Conservation (phyloP, 2,888 invertebrate species). For the Allygus modestus region DNA sequence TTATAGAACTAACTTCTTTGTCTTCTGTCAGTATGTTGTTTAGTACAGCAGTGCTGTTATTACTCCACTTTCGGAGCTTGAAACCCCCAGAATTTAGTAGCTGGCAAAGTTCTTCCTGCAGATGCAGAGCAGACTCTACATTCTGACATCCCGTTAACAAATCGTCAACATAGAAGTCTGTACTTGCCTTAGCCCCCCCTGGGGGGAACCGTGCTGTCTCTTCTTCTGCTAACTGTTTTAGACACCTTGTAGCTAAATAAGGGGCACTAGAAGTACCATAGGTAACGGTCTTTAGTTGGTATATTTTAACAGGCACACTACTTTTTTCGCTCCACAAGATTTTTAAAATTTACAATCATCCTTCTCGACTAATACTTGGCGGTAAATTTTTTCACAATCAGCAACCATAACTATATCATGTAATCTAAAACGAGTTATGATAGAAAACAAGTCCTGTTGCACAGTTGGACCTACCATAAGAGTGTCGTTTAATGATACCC, state of each 20-base stretch:
- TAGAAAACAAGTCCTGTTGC: not conserved
- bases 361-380: not conserved
- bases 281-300: not conserved
- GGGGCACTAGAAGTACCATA: not conserved
- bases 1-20: not conserved
- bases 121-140: not conserved
- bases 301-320: not conserved
- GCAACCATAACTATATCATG: not conserved
- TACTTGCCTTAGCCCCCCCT: not conserved
- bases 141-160: not conserved
- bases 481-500: not conserved
- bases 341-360: not conserved
- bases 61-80: not conserved
- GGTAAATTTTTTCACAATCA: not conserved
- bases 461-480: slow-evolving; percentile 8
- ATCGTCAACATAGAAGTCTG: slow-evolving; percentile 2
- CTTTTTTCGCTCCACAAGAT: not conserved
- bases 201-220: not conserved
- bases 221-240: not conserved
- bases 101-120: not conserved
- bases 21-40: not conserved
- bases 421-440: not conserved
- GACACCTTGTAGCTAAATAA: not conserved
- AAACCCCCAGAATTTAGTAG: not conserved
- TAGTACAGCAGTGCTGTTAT: not conserved